These are phyloP conservation scores for Peromyscus polionotus DNA, from an alignment of 2,113 vertebrate species.

Conservation along the genomic window DNA sequence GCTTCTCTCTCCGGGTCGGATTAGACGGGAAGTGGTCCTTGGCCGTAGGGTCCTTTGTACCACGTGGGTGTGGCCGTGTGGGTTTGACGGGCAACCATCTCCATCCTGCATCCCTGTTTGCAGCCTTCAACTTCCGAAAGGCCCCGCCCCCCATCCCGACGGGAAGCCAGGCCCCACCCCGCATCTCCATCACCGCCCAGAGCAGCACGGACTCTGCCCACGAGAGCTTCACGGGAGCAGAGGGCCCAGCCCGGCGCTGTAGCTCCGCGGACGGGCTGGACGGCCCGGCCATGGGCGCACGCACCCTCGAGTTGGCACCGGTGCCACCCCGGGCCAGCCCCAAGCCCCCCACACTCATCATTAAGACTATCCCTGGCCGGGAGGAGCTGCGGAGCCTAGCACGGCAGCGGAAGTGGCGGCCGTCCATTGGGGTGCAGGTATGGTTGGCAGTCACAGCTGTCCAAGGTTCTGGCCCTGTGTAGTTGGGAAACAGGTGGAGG, in stretches of 20 bases:
- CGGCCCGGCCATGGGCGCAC: conserved; percentile 87
- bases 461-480: neutral
- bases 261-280: conserved; percentile 95
- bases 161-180: conserved; percentile 97
- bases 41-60: neutral
- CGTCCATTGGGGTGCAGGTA: conserved; percentile 98
- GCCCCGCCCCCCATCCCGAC: conserved; percentile 97
- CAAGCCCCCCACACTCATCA: conserved; percentile 93
- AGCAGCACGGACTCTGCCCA: conserved; percentile 99
- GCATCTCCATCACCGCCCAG: conserved; percentile 97
- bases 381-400: conserved; percentile 93
- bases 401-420: conserved; percentile 95
- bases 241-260: conserved; percentile 91
- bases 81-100: rapidly evolving
- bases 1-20: neutral
- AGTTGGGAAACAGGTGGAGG: neutral
- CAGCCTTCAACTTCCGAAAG: conserved; percentile 98
- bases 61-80: neutral
- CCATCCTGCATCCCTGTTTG: conserved; percentile 31
- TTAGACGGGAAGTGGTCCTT: neutral
- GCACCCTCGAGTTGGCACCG: conserved; percentile 88
- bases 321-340: conserved; percentile 87
- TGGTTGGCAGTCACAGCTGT: neutral
- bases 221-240: conserved; percentile 93
- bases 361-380: conserved; percentile 89